phyloP scores from a whole-genome alignment of 2,797 vertebrate species.

The Pangasius mekongensis region DNA sequence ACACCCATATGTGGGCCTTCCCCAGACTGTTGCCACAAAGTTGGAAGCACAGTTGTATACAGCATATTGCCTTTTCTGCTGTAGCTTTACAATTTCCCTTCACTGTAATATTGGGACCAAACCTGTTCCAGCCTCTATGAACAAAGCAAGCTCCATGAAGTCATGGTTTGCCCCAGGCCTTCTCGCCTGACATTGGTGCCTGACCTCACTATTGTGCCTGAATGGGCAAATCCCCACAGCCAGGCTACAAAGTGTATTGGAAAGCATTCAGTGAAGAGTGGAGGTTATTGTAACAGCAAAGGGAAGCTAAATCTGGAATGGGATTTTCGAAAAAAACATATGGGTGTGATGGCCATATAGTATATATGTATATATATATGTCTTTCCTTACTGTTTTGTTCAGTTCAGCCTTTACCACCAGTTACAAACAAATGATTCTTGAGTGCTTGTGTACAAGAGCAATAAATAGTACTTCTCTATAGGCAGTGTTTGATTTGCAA shows the following conservation, averaged over 20 bases:
- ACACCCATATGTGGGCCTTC: not conserved
- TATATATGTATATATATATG: not conserved
- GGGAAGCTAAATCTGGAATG: not conserved
- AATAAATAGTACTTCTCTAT: constrained; percentile 23
- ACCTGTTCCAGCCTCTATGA: not conserved
- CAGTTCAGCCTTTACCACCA: not conserved
- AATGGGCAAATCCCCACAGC: not conserved
- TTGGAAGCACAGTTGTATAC: not conserved
- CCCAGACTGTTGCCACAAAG: not conserved
- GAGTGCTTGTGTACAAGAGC: constrained; percentile 13
- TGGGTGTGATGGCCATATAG: not conserved
- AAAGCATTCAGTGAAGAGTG: not conserved
- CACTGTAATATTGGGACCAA: not conserved
- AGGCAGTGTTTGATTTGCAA: constrained; percentile 40
- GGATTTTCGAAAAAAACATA: not conserved
- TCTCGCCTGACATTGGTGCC: not conserved
- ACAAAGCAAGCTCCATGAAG: not conserved
- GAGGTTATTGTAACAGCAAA: not conserved
- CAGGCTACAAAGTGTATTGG: not conserved
- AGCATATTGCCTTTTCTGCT: not conserved
- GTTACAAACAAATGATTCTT: constrained; percentile 5
- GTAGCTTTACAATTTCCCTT: not conserved
- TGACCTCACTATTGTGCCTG: not conserved
- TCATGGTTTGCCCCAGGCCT: not conserved
- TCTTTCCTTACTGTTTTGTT: not conserved